Conservation (phyloP, 2,113 vertebrate species). For the Ceyx cyanopectus region DNA sequence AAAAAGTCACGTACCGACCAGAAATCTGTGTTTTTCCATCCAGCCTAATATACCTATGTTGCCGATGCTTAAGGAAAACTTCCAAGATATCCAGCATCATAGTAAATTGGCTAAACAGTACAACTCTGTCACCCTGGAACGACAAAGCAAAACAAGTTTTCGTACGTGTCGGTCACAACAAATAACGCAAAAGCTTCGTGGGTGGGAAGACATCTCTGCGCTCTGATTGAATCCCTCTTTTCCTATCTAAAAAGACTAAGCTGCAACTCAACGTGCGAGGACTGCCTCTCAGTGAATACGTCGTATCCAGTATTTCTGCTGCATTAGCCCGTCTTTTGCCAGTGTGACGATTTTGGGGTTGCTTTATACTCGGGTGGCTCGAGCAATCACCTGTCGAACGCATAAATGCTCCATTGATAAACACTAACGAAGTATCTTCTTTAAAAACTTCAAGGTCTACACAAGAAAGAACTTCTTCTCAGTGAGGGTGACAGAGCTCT, state of each 20-base stretch:
- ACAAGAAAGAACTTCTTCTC: no score
- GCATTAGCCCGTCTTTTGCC: not conserved
- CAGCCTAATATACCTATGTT: conserved; percentile 88
- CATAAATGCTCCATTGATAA: not conserved
- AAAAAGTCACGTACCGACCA: conserved; percentile 80
- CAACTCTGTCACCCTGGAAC: conserved; percentile 90
- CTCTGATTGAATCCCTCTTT: not conserved
- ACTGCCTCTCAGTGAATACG: not conserved
- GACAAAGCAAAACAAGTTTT: not conserved
- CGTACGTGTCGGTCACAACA: not conserved
- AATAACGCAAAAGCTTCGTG: not conserved
- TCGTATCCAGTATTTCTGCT: not conserved
- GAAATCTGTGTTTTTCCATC: conserved; percentile 94
- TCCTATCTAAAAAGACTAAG: not conserved
- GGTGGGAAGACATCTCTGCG: not conserved
- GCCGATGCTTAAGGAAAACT: conserved; percentile 87
- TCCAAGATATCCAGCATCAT: conserved; percentile 98
- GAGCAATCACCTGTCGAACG: not conserved
- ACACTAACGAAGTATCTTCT: not conserved
- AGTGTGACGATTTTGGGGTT: not conserved
- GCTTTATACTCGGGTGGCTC: not conserved
- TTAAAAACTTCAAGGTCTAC: not conserved
- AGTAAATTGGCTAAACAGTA: conserved; percentile 97
- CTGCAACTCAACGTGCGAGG: not conserved
- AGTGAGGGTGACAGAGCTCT: no score